Conservation (phyloP, 2,888 invertebrate species). For the Coecobrya sp. region DNA sequence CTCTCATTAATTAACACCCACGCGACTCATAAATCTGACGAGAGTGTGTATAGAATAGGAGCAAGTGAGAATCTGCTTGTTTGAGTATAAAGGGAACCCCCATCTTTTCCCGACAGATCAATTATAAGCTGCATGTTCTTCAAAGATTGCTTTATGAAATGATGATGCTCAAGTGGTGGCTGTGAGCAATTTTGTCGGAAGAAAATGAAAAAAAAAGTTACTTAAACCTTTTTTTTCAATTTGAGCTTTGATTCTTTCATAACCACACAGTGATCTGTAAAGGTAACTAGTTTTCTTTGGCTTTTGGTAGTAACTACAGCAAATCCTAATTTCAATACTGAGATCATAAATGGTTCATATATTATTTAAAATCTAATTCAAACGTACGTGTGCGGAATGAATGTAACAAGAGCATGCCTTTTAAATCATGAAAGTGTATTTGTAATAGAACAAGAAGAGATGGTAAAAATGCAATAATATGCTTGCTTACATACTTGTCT, state of each 20-base stretch:
- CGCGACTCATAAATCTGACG: conserved; percentile 78
- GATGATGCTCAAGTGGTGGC: conserved; percentile 40
- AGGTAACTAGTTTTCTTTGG: conserved; percentile 3
- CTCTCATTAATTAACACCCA: conserved; percentile 84
- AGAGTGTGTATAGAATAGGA: conserved; percentile 54
- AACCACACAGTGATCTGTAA: background rate
- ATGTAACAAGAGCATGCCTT: background rate
- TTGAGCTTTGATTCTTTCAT: conserved; percentile 36
- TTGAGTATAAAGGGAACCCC: conserved; percentile 5
- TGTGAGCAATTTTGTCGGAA: conserved; percentile 72
- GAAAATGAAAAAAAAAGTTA: conserved; percentile 66
- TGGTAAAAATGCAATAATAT: background rate
- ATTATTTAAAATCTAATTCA: background rate
- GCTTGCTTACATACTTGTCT: background rate
- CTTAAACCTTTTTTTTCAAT: conserved; percentile 58
- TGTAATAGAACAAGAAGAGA: background rate
- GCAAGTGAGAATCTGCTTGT: background rate
- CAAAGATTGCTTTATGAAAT: conserved; percentile 61
- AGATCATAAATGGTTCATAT: conserved; percentile 50
- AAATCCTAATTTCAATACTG: conserved; percentile 4
- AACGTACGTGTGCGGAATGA: conserved; percentile 16
- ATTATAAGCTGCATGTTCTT: conserved; percentile 72
- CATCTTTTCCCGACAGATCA: conserved; percentile 80
- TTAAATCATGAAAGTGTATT: conserved; percentile 5
- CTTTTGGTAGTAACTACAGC: background rate